Conservation (phyloP, 92 coral and sea anemone species). For the Phenganax stokvisi region DNA sequence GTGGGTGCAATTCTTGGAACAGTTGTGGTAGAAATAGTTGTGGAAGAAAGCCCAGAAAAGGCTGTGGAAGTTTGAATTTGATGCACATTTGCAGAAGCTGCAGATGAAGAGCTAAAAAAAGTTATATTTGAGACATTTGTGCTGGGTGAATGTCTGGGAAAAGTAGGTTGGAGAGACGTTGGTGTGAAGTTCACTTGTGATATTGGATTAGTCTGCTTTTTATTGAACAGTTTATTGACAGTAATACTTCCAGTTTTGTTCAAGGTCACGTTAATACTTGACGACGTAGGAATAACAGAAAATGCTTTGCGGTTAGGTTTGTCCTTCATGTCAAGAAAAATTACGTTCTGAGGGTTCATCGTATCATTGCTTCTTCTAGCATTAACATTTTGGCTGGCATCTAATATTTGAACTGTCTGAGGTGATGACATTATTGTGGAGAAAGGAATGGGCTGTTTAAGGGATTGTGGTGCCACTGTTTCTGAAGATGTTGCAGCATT, state of each 20-base stretch:
- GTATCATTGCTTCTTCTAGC: neutral
- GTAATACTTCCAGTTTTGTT: conserved; percentile 30
- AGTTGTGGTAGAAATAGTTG: no score
- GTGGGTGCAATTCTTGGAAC: no score
- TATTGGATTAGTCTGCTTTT: neutral
- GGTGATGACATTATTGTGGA: neutral
- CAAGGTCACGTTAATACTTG: conserved; percentile 30
- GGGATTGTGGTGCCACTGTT: no score
- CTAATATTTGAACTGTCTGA: neutral
- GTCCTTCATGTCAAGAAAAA: neutral
- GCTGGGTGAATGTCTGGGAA: neutral
- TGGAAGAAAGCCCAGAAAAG: no score
- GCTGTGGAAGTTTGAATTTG: no score
- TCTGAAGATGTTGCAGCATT: neutral
- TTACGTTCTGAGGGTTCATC: neutral
- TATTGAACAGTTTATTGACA: conserved; percentile 14
- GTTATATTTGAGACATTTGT: neutral
- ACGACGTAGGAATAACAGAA: conserved; percentile 19
- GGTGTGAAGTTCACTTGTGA: neutral
- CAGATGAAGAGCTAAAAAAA: neutral
- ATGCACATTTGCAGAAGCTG: neutral
- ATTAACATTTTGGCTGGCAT: no score
- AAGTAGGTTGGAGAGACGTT: neutral
- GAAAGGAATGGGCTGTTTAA: no score
- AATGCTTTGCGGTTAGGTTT: conserved; percentile 3